These are phyloP conservation scores for Helleia helle DNA, from an alignment of 2,888 invertebrate species.

Conservation along the genomic window DNA sequence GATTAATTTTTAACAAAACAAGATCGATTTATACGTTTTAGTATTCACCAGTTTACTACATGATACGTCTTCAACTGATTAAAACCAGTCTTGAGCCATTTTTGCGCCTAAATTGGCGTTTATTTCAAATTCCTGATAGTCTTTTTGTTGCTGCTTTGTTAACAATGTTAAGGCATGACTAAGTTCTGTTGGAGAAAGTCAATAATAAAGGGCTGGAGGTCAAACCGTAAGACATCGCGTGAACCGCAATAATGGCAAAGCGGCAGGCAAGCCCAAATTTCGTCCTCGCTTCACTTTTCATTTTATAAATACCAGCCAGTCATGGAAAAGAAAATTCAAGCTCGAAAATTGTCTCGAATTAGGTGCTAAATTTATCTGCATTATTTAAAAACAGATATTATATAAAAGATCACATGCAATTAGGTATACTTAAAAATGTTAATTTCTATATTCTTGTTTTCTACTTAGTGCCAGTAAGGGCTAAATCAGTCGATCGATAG, in stretches of 20 bases:
- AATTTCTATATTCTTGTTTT: no score
- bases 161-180: not conserved
- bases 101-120: no score
- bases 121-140: not conserved
- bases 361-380: no score
- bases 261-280: conserved; percentile 44
- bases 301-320: conserved; percentile 1
- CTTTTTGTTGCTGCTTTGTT: conserved; percentile 11
- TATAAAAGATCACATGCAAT: no score
- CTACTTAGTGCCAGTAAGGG: no score
- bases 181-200: conserved; percentile 35
- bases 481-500: no score
- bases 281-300: conserved; percentile 26
- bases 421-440: no score
- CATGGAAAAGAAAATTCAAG: no score
- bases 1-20: conserved; percentile 8
- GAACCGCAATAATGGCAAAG: conserved; percentile 38
- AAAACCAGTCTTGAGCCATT: no score
- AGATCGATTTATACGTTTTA: not conserved
- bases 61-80: no score
- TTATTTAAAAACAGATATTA: no score
- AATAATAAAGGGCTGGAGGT: conserved; percentile 49
- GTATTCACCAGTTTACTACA: not conserved
- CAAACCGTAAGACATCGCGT: conserved; percentile 55
- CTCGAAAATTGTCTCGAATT: no score